phyloP scores from a whole-genome alignment of 2,888 invertebrate genomes.

The Tenthredo amoena region DNA sequence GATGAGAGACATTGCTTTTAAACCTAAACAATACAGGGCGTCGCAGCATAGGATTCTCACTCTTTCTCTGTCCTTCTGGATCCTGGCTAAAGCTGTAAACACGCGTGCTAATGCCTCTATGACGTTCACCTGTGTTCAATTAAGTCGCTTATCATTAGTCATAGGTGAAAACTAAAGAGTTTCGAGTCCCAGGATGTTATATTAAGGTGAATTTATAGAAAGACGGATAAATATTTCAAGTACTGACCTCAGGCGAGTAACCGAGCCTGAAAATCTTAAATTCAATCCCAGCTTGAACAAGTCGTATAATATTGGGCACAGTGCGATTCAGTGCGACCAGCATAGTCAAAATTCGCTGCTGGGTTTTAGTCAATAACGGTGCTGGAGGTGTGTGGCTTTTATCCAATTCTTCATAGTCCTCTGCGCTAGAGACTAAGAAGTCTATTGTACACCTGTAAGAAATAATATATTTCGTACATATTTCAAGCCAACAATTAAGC shows the following conservation, averaged over 20 bases:
- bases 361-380: constrained; percentile 77
- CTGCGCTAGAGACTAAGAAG: constrained; percentile 59
- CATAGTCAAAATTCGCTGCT: constrained; percentile 76
- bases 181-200: neutral
- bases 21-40: constrained; percentile 76
- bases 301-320: constrained; percentile 63
- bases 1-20: constrained; percentile 74
- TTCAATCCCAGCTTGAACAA: constrained; percentile 66
- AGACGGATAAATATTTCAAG: neutral
- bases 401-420: constrained; percentile 70
- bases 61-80: constrained; percentile 76
- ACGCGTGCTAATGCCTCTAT: constrained; percentile 67
- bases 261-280: constrained; percentile 66
- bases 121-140: constrained; percentile 59
- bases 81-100: constrained; percentile 66
- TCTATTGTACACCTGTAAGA: constrained; percentile 66
- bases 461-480: neutral
- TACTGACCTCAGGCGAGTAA: constrained; percentile 40
- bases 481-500: neutral
- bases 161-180: neutral
- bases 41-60: constrained; percentile 78
- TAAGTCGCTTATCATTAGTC: neutral
- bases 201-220: neutral
- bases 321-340: constrained; percentile 72
- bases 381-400: constrained; percentile 76